Percentiles rank a stretch among this genome's conserved stretches.
phyloP scores from a whole-genome alignment of 2,888 invertebrate genomes.

The Globia sparganii region DNA sequence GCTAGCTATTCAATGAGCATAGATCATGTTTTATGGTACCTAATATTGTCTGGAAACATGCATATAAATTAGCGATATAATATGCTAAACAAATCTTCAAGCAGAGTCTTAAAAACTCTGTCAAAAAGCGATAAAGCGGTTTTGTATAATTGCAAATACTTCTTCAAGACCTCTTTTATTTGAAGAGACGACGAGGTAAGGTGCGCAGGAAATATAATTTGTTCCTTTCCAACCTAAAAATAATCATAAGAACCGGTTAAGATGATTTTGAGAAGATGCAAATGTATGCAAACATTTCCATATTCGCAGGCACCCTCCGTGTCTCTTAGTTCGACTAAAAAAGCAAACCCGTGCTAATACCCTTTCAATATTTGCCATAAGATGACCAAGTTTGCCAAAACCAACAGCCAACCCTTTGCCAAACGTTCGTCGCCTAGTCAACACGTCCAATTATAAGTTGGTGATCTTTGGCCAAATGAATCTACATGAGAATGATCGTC shows the following conservation, averaged over 20 bases:
- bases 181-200: neutral
- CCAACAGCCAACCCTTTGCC: constrained; percentile 14
- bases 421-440: constrained; percentile 17
- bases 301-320: neutral
- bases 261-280: neutral
- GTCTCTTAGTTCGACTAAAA: neutral
- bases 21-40: constrained; percentile 34
- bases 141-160: neutral
- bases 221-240: neutral
- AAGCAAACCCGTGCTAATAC: neutral
- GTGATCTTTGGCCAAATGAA: constrained; percentile 44
- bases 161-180: neutral
- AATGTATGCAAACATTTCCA: constrained; percentile 20
- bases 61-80: constrained; percentile 28
- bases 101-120: neutral
- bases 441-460: constrained; percentile 14
- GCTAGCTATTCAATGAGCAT: constrained; percentile 45
- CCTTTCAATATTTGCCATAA: constrained; percentile 3
- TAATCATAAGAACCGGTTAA: neutral
- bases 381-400: constrained; percentile 19
- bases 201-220: neutral
- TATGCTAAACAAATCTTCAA: constrained; percentile 1
- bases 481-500: constrained; percentile 37
- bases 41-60: constrained; percentile 21
- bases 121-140: neutral